Evolutionary conservation across 2,113 vertebrate species (phyloP).

Genomic region (Danionella cerebrum): DNA sequence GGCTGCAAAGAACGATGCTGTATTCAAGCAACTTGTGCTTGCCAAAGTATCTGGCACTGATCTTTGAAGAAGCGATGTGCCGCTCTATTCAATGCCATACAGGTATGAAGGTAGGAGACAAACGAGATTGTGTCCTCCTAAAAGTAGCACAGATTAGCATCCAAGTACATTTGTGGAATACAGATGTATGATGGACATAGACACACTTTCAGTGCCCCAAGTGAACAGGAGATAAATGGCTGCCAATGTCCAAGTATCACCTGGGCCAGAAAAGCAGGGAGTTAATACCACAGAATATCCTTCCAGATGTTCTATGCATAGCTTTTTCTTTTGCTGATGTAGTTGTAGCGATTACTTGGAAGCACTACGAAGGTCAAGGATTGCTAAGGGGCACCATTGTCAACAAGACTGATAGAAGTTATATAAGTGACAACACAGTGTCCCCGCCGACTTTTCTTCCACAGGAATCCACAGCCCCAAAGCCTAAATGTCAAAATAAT

Average conservation of each 20-base stretch:
- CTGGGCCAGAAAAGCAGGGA: not conserved
- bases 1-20: not conserved
- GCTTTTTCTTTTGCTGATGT: slow-evolving; percentile 32
- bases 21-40: slow-evolving; percentile 21
- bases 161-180: slow-evolving; percentile 12
- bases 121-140: slow-evolving; percentile 7
- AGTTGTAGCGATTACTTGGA: not conserved
- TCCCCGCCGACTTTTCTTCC: not conserved
- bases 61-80: not conserved
- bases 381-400: slow-evolving; percentile 37
- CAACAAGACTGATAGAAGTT: slow-evolving; percentile 41
- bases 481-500: not conserved
- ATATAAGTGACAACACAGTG: not conserved
- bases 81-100: not conserved
- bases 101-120: not conserved
- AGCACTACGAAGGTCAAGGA: slow-evolving; percentile 10
- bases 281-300: not conserved
- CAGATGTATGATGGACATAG: not conserved
- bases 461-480: not conserved
- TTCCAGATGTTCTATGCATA: not conserved
- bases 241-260: not conserved
- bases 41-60: not conserved
- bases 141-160: not conserved
- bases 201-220: not conserved
- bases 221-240: slow-evolving; percentile 3